Evolutionary conservation across 2,888 invertebrate genomes (phyloP).

Genomic region (Drosophila stalkeri): DNA sequence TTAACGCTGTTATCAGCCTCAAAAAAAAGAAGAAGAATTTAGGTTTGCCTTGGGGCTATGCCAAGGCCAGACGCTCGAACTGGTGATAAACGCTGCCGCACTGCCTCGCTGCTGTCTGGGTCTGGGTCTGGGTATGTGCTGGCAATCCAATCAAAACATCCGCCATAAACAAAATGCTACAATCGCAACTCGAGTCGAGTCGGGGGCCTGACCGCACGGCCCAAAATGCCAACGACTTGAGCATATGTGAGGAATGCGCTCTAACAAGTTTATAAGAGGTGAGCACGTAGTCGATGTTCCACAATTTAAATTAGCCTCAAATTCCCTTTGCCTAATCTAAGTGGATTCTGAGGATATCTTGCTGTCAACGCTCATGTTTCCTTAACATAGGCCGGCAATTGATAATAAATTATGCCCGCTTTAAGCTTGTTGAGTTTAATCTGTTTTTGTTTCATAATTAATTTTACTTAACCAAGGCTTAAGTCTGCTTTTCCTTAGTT

Average conservation of each 20-base stretch:
- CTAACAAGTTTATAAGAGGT: conserved; percentile 15
- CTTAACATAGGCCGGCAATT: neutral
- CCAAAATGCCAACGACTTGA: conserved; percentile 53
- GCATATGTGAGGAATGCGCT: conserved; percentile 5
- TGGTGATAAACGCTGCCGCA: conserved; percentile 27
- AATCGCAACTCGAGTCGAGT: conserved; percentile 25
- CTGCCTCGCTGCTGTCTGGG: conserved; percentile 17
- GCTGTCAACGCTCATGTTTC: conserved; percentile 1
- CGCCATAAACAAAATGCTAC: conserved; percentile 55
- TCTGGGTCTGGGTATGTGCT: conserved; percentile 20
- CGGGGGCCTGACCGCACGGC: conserved; percentile 69
- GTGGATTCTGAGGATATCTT: neutral
- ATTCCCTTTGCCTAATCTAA: conserved; percentile 84
- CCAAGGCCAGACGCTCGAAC: conserved; percentile 49
- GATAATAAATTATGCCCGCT: neutral
- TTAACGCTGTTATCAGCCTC: conserved; percentile 36
- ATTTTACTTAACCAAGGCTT: neutral
- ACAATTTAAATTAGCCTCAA: conserved; percentile 13
- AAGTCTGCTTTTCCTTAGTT: too few species aligned
- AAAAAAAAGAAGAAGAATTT: conserved; percentile 7
- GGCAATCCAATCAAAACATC: conserved; percentile 57
- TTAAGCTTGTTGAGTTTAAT: neutral
- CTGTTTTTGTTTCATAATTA: neutral
- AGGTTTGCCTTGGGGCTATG: conserved; percentile 30
- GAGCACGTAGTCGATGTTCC: conserved; percentile 1